Evolutionary conservation across 1,140 invertebrate species (phyloP).

Genomic region (Conus betulinus): DNA sequence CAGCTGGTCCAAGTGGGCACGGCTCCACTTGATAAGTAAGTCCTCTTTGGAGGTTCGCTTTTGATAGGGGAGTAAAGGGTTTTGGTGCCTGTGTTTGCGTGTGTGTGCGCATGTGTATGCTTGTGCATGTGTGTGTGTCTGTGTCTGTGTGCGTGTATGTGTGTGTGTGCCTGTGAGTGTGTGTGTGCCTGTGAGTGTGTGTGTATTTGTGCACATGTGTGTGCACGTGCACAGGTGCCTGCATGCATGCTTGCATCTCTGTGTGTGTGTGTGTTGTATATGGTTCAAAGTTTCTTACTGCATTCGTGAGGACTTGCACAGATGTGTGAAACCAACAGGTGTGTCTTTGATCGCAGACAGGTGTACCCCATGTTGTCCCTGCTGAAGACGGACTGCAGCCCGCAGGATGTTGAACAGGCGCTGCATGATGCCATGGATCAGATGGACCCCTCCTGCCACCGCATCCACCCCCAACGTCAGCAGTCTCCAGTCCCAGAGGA

Average conservation of each 20-base stretch:
- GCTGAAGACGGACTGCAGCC: conserved; percentile 5
- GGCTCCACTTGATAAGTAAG: not conserved
- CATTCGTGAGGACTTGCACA: no score
- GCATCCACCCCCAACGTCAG: not conserved
- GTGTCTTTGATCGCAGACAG: not conserved
- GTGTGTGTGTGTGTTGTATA: not conserved
- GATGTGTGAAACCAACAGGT: no score
- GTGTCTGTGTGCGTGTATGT: not conserved
- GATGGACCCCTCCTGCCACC: not conserved
- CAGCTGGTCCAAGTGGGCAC: conserved; percentile 58
- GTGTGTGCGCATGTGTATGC: no score
- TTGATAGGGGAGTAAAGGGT: not conserved
- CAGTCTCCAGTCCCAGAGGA: not conserved
- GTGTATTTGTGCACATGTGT: not conserved
- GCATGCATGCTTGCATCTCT: not conserved
- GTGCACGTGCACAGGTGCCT: not conserved
- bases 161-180: no score
- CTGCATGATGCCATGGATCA: conserved; percentile 29
- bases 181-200: not conserved
- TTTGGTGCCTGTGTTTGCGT: not conserved
- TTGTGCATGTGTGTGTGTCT: not conserved
- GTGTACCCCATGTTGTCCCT: conserved; percentile 11
- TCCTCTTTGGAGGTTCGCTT: not conserved
- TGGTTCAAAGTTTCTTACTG: no score
- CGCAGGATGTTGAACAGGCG: conserved; percentile 22